Conservation (phyloP, 2,113 vertebrate species). For the Psephotus haematonotus region DNA sequence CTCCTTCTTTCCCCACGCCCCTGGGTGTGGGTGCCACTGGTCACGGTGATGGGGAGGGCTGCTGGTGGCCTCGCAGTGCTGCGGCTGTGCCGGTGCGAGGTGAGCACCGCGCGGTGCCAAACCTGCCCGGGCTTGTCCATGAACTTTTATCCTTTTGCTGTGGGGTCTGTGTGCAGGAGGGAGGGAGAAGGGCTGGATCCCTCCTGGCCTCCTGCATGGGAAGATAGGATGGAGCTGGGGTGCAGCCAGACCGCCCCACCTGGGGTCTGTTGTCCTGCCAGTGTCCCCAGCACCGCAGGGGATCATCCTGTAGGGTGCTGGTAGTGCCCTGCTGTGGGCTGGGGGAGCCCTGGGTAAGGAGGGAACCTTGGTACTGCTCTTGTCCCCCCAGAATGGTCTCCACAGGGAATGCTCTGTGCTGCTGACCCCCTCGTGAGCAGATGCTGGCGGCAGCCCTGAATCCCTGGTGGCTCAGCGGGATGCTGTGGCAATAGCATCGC, state of each 20-base stretch:
- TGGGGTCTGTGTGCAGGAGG: background rate
- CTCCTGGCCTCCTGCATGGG: background rate
- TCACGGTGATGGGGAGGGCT: background rate
- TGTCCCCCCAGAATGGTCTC: background rate
- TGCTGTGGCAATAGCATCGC: background rate
- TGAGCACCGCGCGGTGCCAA: background rate
- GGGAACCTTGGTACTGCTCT: background rate
- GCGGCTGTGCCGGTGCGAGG: background rate
- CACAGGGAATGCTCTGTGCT: background rate
- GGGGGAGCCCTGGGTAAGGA: background rate
- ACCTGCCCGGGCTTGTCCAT: slow-evolving; percentile 45
- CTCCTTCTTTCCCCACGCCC: background rate
- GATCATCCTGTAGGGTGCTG: background rate
- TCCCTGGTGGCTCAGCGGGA: background rate
- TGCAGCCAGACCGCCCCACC: background rate
- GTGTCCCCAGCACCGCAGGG: background rate
- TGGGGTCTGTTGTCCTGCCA: background rate
- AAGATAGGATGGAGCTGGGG: background rate
- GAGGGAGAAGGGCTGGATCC: background rate
- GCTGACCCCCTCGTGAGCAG: rapidly evolving
- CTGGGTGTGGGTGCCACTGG: rapidly evolving
- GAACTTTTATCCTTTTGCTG: slow-evolving; percentile 62
- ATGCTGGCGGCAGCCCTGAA: background rate
- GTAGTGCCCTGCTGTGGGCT: rapidly evolving
- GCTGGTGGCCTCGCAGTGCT: background rate